A percentile compares a stretch with the other conserved stretches of the same genome.
Conservation (phyloP, 2,113 vertebrate species). For the Lasiurus borealis region DNA sequence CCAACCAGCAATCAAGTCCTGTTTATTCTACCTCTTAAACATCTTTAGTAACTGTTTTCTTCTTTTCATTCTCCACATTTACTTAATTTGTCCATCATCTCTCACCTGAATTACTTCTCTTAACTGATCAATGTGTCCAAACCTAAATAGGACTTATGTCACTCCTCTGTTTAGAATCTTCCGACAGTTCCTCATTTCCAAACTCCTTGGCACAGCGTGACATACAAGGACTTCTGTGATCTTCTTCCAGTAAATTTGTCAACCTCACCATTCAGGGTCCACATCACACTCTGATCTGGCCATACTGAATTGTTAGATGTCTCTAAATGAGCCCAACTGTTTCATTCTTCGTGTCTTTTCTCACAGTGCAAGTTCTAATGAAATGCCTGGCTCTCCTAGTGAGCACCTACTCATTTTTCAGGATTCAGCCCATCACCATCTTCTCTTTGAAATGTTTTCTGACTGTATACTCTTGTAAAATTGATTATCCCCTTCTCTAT, state of each 20-base stretch:
- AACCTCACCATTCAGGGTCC: neutral
- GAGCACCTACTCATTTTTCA: conserved; percentile 43
- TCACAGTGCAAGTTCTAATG: neutral
- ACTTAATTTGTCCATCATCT: neutral
- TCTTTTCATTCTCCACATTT: neutral
- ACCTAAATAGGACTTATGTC: neutral
- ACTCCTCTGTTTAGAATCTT: conserved; percentile 2
- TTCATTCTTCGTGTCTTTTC: neutral
- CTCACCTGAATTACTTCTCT: neutral
- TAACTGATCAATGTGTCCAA: neutral
- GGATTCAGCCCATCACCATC: neutral
- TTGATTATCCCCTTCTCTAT: neutral
- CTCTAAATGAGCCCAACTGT: neutral
- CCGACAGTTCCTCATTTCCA: neutral
- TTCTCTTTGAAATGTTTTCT: conserved; percentile 36
- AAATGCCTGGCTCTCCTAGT: neutral
- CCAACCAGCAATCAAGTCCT: neutral
- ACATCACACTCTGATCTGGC: neutral
- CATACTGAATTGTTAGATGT: neutral
- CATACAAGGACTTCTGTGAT: neutral
- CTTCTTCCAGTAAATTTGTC: conserved; percentile 4
- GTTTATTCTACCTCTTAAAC: neutral
- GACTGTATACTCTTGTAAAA: conserved; percentile 29
- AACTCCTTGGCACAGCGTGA: neutral
- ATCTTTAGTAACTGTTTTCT: neutral